A percentile compares a stretch with the other conserved stretches of the same genome.
Conservation (phyloP, 1,140 invertebrate genomes). For the Proales similis region DNA sequence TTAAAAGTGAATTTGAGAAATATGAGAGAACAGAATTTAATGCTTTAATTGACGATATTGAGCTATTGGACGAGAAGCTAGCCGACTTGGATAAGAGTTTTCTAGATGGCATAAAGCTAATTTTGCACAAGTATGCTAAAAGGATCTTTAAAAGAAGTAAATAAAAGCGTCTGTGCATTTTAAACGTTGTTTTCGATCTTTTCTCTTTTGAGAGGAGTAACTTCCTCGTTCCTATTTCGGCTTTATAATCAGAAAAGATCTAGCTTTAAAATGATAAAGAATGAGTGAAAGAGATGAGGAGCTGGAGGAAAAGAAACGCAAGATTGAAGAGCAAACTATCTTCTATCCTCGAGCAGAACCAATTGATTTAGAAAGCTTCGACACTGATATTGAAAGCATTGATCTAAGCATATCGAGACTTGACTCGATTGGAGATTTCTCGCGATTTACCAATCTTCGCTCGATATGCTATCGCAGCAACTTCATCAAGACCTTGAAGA, state of each 20-base stretch:
- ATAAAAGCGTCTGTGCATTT: too few species aligned
- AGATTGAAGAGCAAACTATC: constrained; percentile 29
- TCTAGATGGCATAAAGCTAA: constrained; percentile 40
- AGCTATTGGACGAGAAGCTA: constrained; percentile 41
- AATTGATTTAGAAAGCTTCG: constrained; percentile 13
- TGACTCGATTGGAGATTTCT: constrained; percentile 25
- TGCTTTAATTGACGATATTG: constrained; percentile 44
- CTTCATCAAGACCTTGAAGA: constrained; percentile 6
- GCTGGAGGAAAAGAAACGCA: constrained; percentile 14
- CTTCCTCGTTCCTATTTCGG: too few species aligned
- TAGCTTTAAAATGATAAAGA: not conserved
- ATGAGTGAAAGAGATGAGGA: not conserved
- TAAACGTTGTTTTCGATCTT: too few species aligned
- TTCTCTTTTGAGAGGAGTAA: too few species aligned
- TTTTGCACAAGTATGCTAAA: constrained; percentile 49
- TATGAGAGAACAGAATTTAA: constrained; percentile 69
- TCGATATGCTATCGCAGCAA: constrained; percentile 32
- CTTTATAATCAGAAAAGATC: not conserved
- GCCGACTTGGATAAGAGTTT: constrained; percentile 37
- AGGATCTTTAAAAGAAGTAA: constrained; percentile 53
- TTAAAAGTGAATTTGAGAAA: constrained; percentile 67
- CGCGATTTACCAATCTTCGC: constrained; percentile 19
- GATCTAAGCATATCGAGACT: constrained; percentile 28
- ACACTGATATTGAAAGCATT: constrained; percentile 6
- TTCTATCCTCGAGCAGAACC: constrained; percentile 19